Base-by-base conservation (phyloP, 2,797 vertebrate species). In the Parambassis ranga region DNA sequence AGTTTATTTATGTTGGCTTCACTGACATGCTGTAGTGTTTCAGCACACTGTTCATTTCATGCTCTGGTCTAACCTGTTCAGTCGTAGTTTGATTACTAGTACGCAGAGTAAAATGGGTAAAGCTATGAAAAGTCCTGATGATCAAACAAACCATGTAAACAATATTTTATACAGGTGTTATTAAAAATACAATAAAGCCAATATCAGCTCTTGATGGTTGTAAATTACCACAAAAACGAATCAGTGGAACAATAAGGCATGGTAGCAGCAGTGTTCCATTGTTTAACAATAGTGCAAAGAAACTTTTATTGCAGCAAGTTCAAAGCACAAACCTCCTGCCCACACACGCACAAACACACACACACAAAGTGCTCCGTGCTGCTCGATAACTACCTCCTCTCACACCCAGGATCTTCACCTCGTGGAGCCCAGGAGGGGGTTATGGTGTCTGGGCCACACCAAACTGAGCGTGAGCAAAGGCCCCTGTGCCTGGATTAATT, bases 401-500 rank as follows among this genome's bases (percentile, higher is more conserved):
- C 69, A 62, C 80, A 80, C 43, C 81, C 77, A 62, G 70, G 80
- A 75, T 79, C 74, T 69, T 74, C 83, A 83, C 85, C 86, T 88
- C 35, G 15, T 42, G 3, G 42, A 68, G 78, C 83, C 67, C 83
- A 75, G 81, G 60, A 78, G 83, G 83, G 57, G 79, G 79, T 27
- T 72, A 41, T 52, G 65, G 55, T 68, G 55, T 65, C 57, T 68
- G 73, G 72, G 62, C 71, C 60, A 62, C 69, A 67, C 56, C 55
- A 76, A 63, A 71, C 65, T 16, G 31, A 74, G 64, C 62, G 50
- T 7, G 33, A 62, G 67, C 47, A 67, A 64, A 81, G 71, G 69
- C 65, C 67, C 22, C 46, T 13, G 36, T 59, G 69, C 57, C 38
- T 43, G 38, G 22, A 61, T 79, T 85, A 87, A 88, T 86, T 89